phyloP scores from a whole-genome alignment of 2,888 invertebrate genomes.

The Trichogramma dendrolimi region DNA sequence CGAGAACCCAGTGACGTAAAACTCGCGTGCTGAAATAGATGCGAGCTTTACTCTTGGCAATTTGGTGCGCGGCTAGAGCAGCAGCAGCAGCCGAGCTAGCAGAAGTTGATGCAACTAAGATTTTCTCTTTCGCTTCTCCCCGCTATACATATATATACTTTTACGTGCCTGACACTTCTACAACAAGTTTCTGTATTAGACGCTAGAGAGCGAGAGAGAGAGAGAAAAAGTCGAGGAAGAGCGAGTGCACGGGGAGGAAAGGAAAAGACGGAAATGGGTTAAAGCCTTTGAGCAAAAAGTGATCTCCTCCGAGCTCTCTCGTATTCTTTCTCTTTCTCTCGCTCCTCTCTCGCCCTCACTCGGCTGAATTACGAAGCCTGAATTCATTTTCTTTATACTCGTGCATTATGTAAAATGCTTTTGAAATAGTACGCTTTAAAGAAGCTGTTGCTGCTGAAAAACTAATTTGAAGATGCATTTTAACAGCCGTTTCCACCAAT shows the following conservation, averaged over 20 bases:
- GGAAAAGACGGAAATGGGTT: neutral
- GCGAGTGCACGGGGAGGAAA: neutral
- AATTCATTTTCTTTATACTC: slow-evolving; percentile 18
- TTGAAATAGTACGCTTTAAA: slow-evolving; percentile 1
- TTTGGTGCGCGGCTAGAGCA: no score
- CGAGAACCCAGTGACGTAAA: neutral
- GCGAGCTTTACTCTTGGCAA: neutral
- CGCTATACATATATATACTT: neutral
- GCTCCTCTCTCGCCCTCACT: neutral
- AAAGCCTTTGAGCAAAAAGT: slow-evolving; percentile 12
- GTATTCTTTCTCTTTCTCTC: slow-evolving; percentile 1
- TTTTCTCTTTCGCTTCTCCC: neutral
- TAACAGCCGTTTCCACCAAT: slow-evolving; percentile 7
- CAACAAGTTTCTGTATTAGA: slow-evolving; percentile 8
- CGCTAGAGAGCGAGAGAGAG: neutral
- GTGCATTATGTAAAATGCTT: slow-evolving; percentile 15
- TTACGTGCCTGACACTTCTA: neutral
- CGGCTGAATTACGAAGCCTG: neutral
- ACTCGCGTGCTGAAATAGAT: slow-evolving; percentile 5
- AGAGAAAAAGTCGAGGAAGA: neutral
- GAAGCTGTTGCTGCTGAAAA: slow-evolving; percentile 9
- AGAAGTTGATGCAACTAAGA: no score
- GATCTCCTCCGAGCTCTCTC: slow-evolving; percentile 7
- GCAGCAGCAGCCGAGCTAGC: no score
- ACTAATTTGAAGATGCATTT: slow-evolving; percentile 18